phyloP scores from a whole-genome alignment of 2,888 invertebrate genomes.

The Cepaea hortensis region DNA sequence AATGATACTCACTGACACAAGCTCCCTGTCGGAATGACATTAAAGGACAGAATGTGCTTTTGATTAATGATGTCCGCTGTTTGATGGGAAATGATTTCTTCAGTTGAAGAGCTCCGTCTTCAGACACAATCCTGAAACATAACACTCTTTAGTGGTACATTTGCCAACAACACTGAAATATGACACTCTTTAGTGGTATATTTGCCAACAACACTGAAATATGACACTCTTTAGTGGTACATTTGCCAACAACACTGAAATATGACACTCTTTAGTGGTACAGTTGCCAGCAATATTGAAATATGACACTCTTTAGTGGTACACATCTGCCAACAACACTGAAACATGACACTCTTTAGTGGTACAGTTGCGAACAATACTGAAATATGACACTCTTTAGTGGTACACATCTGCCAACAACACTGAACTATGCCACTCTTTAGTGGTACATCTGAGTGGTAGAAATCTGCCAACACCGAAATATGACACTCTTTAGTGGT shows the following conservation, averaged over 20 bases:
- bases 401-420: constrained; percentile 72
- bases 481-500: no score
- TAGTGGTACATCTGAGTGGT: not conserved
- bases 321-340: no score
- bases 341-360: no score
- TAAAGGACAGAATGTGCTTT: constrained; percentile 86
- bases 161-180: no score
- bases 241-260: constrained; percentile 78
- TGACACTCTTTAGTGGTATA: no score
- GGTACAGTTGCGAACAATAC: no score
- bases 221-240: no score
- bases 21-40: constrained; percentile 89
- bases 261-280: not conserved
- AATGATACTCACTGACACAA: constrained; percentile 81
- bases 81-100: constrained; percentile 83
- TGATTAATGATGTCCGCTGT: constrained; percentile 81
- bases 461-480: no score
- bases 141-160: not conserved
- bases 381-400: no score
- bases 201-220: no score
- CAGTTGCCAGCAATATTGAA: constrained; percentile 78
- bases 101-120: constrained; percentile 82
- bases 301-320: not conserved
- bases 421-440: constrained; percentile 74
- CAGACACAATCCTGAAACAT: constrained; percentile 80